phyloP scores from a whole-genome alignment of 2,113 vertebrate genomes.

The Peromyscus leucopus region DNA sequence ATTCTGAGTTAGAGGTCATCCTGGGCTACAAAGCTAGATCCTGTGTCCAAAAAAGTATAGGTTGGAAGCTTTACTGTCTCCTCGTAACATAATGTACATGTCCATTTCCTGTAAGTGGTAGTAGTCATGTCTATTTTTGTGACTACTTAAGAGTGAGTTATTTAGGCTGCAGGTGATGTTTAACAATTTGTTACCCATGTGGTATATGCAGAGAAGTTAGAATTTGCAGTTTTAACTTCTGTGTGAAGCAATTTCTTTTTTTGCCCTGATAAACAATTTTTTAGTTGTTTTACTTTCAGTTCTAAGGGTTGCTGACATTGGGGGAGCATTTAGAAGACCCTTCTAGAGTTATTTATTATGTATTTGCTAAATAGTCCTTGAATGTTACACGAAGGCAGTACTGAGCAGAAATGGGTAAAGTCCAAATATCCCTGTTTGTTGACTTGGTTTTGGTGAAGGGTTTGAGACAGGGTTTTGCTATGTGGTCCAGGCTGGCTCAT shows the following conservation, averaged over 20 bases:
- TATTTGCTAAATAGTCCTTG: neutral
- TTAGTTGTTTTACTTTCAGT: constrained; percentile 33
- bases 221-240: constrained; percentile 41
- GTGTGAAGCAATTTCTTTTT: constrained; percentile 34
- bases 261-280: constrained; percentile 40
- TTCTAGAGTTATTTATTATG: neutral
- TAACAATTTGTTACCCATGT: neutral
- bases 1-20: neutral
- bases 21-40: neutral
- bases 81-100: neutral
- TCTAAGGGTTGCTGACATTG: constrained; percentile 44
- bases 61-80: neutral
- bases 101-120: constrained; percentile 40
- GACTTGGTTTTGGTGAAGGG: neutral
- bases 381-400: neutral
- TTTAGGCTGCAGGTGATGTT: constrained; percentile 9
- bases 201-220: neutral
- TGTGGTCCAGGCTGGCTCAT: neutral
- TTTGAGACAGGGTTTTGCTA: neutral
- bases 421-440: neutral
- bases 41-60: neutral
- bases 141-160: constrained; percentile 22
- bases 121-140: constrained; percentile 34
- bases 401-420: neutral
- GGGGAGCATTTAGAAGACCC: neutral